Percentiles rank a stretch among this genome's conserved stretches.
Evolutionary conservation across 2,113 vertebrate genomes (phyloP).

Genomic region (Melanotaenia duboulayi): DNA sequence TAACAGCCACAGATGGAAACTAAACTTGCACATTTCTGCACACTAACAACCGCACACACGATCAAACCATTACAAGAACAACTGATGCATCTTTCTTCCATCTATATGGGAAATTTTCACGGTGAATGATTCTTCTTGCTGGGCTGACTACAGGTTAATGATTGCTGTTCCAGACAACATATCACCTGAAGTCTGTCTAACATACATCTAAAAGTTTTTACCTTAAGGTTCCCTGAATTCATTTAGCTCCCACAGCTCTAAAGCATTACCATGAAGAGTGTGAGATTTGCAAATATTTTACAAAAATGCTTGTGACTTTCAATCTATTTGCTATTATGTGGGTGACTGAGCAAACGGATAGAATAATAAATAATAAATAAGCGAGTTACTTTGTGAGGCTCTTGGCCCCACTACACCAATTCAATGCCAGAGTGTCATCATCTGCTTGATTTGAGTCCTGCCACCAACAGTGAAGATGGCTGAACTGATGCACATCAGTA

Average conservation of each 20-base stretch:
- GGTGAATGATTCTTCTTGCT: constrained; percentile 14
- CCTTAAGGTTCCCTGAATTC: not conserved
- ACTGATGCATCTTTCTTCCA: constrained; percentile 1
- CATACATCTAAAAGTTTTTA: not conserved
- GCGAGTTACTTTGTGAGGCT: constrained; percentile 19
- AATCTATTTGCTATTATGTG: constrained; percentile 21
- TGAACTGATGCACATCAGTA: not conserved
- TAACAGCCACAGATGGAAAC: constrained; percentile 5
- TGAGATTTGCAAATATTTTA: not conserved
- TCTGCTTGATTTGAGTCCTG: constrained; percentile 11
- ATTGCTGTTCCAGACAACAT: constrained; percentile 16
- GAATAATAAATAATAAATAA: constrained; percentile 1
- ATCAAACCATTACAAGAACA: not conserved
- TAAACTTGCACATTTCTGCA: not conserved
- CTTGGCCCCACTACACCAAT: not conserved
- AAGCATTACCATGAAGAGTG: not conserved
- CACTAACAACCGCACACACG: not conserved
- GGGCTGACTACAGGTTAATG: constrained; percentile 56
- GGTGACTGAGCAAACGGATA: constrained; percentile 15
- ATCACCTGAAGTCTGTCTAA: constrained; percentile 20
- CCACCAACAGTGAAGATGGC: not conserved
- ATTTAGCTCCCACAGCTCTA: not conserved
- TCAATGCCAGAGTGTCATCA: constrained; percentile 5
- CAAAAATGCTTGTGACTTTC: not conserved
- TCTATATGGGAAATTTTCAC: constrained; percentile 28